Conservation (phyloP, 1,140 invertebrate genomes). For the Ceratina japonica region DNA sequence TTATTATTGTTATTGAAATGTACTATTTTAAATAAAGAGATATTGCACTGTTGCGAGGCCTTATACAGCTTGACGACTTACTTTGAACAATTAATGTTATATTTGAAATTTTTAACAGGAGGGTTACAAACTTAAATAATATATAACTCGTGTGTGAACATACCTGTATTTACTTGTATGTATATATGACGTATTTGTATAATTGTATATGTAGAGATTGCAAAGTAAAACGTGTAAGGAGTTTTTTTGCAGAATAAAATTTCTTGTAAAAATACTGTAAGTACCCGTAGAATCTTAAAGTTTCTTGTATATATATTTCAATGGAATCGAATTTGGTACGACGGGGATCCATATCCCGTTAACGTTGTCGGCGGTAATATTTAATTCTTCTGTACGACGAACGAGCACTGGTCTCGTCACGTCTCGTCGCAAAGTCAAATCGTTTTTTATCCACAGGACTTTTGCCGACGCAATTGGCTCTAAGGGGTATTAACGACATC, state of each 20-base stretch:
- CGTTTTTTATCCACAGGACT: slow-evolving; percentile 36
- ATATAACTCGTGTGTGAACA: slow-evolving; percentile 14
- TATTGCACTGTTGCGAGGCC: slow-evolving; percentile 15
- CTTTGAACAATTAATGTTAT: slow-evolving; percentile 21
- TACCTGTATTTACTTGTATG: slow-evolving; percentile 3
- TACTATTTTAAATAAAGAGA: slow-evolving; percentile 32
- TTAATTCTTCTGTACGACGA: slow-evolving; percentile 1
- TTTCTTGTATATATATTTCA: slow-evolving; percentile 17
- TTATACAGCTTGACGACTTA: slow-evolving; percentile 1
- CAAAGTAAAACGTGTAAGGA: slow-evolving; percentile 25
- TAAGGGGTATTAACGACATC: slow-evolving; percentile 2
- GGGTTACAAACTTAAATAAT: slow-evolving; percentile 15
- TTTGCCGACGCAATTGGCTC: slow-evolving; percentile 39
- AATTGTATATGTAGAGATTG: background rate
- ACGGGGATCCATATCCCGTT: slow-evolving; percentile 32
- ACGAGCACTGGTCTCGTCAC: slow-evolving; percentile 30
- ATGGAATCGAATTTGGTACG: slow-evolving; percentile 13
- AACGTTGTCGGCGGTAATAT: slow-evolving; percentile 24
- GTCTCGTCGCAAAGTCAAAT: slow-evolving; percentile 13
- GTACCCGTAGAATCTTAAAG: background rate
- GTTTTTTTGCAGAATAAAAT: slow-evolving; percentile 26
- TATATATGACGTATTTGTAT: slow-evolving; percentile 1
- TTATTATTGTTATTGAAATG: slow-evolving; percentile 32
- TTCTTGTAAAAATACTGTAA: slow-evolving; percentile 16
- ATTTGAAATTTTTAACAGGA: slow-evolving; percentile 10